Base-by-base conservation (phyloP, 2,888 invertebrate genomes). In the Acronicta psi region DNA sequence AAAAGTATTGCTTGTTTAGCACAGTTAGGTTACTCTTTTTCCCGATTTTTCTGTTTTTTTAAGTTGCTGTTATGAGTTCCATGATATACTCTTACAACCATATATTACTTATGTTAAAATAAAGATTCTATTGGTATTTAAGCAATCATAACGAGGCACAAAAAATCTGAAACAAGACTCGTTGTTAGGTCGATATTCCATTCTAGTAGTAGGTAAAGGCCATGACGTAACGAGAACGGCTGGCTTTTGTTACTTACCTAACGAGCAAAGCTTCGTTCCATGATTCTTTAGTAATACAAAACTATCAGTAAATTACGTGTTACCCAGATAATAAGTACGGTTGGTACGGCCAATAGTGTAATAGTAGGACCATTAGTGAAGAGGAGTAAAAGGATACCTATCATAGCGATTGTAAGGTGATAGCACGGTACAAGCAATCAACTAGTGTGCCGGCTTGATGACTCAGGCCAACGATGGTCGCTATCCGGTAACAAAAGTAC, bases 401-500 rank as follows among this genome's bases (percentile, higher is more conserved):
- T 40, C 43, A 34, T 47, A 43, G 52, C 31, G 38, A 43, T 53
- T 14, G 47, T 36, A 34, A 49, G 50, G 53, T 14, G 49, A 41
- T 52, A 44, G 44, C 20, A 41, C 29, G 47, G 17, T 45, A 49
- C 52, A 62, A 65, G 68, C 59, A 59, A 72, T 59, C 47, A 63
- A 42, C 18, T 40, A 52, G 36, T 52, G 38, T 51, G 49, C 46
- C 54, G 47, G 57, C 16, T 51, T 55, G 54, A 67, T 68, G 68
- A 57, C 37, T 53, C 13, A 11, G 20, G 29, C 44, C 42, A 40
- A 29, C 36, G 23, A 34, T 16, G 14, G 17, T 37, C 37, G 25
- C 46, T 37, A 18, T 31, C 23, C 51, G n/a, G 34, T 25, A 52
- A 49, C 43, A 61, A 71, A 52, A 52, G 47, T 42, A 45, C 37